These are phyloP conservation scores for Drosophila yooni DNA, from an alignment of 2,888 invertebrate species.

Conservation along the genomic window DNA sequence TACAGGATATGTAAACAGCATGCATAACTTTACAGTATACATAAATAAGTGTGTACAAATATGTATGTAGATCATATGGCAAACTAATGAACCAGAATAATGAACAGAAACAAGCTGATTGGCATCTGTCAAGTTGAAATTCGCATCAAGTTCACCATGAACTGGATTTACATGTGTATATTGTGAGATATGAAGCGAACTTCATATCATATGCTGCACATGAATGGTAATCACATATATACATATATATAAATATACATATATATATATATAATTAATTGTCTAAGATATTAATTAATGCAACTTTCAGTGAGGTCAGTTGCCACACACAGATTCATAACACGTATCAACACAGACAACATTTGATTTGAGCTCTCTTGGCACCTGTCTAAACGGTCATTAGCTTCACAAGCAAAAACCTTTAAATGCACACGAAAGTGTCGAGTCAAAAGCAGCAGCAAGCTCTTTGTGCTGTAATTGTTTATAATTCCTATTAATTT, in stretches of 20 bases:
- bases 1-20: background rate
- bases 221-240: background rate
- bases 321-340: background rate
- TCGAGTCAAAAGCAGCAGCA: slow-evolving; percentile 28
- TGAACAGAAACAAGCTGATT: slow-evolving; percentile 53
- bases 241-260: background rate
- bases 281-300: slow-evolving; percentile 29
- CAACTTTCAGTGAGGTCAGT: slow-evolving; percentile 24
- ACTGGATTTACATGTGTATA: slow-evolving; percentile 56
- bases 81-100: slow-evolving; percentile 76
- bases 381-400: slow-evolving; percentile 61
- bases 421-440: slow-evolving; percentile 46
- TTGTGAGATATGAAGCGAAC: slow-evolving; percentile 46
- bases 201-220: slow-evolving; percentile 18
- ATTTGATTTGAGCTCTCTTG: slow-evolving; percentile 17
- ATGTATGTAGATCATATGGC: slow-evolving; percentile 42
- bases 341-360: background rate
- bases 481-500: slow-evolving; percentile 70
- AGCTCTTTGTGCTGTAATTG: slow-evolving; percentile 40
- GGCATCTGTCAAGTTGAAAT: slow-evolving; percentile 55
- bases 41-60: background rate
- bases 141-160: slow-evolving; percentile 66
- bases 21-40: background rate
- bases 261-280: slow-evolving; percentile 33
- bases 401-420: slow-evolving; percentile 47